These are phyloP conservation scores for Nansenia antarctica DNA, from an alignment of 2,113 vertebrate genomes.

Conservation along the genomic window DNA sequence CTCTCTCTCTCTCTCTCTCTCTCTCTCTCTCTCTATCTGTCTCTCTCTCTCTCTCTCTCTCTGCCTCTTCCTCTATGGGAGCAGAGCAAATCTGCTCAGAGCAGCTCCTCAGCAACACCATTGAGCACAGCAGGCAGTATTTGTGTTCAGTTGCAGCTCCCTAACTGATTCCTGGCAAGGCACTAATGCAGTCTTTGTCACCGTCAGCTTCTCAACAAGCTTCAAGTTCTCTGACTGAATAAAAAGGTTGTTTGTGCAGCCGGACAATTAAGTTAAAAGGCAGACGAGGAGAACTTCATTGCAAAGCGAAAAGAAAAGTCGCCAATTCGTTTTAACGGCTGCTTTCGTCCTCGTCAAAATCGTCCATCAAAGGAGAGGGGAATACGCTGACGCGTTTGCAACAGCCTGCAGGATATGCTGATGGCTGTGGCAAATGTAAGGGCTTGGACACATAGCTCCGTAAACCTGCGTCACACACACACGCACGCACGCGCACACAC, in stretches of 20 bases:
- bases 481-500: no score
- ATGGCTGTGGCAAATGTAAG: not conserved
- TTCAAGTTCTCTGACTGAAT: slow-evolving; percentile 25
- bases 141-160: slow-evolving; percentile 30
- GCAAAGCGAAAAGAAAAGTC: not conserved
- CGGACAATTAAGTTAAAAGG: slow-evolving; percentile 33
- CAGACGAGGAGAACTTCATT: not conserved
- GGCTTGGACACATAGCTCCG: no score
- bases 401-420: not conserved
- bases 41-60: not conserved
- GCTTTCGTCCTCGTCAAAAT: not conserved
- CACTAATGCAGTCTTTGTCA: slow-evolving; percentile 29
- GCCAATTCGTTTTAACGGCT: not conserved
- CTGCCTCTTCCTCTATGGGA: not conserved
- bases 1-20: slow-evolving; percentile 1
- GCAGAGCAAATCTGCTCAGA: not conserved
- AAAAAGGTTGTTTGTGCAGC: slow-evolving; percentile 9
- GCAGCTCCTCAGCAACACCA: not conserved
- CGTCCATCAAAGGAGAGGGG: no score
- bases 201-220: not conserved
- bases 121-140: slow-evolving; percentile 15
- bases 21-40: slow-evolving; percentile 3
- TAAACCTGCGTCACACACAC: no score
- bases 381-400: no score
- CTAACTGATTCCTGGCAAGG: slow-evolving; percentile 32